Percentiles rank a stretch among this genome's conserved stretches.
Evolutionary conservation across 2,797 vertebrate genomes (phyloP).

Genomic region (Picus viridis): DNA sequence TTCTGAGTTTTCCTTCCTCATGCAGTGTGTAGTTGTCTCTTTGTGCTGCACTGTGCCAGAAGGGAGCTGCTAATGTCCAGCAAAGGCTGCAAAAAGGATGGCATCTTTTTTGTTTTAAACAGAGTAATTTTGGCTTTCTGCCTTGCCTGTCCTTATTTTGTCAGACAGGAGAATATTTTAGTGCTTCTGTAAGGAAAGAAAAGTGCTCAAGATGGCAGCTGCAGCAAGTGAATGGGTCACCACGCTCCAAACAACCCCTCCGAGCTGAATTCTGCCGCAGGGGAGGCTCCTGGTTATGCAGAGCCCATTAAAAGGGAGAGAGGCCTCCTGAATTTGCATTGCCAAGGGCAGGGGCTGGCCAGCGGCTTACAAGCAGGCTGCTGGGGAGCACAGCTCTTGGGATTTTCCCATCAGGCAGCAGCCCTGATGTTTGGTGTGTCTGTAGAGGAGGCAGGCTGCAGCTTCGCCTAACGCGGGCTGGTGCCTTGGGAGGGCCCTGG

Average conservation of each 20-base stretch:
- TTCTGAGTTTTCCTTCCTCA: background rate
- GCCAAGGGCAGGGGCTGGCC: background rate
- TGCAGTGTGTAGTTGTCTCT: background rate
- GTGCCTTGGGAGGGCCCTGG: background rate
- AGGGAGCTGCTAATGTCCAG: background rate
- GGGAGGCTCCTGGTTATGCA: background rate
- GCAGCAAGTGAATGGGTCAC: background rate
- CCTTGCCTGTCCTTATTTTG: background rate
- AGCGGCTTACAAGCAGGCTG: background rate
- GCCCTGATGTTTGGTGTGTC: background rate
- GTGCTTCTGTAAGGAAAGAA: background rate
- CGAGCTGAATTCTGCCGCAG: background rate
- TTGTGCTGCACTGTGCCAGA: background rate
- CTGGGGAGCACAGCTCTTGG: background rate
- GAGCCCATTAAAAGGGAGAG: background rate
- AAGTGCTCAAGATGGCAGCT: background rate
- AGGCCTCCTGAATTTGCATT: background rate
- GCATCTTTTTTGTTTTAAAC: background rate
- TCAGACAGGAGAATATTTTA: background rate
- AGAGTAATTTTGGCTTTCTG: background rate
- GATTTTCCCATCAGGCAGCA: conserved; percentile 9
- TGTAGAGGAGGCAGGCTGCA: background rate
- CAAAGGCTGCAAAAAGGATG: background rate
- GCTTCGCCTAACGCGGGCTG: background rate
- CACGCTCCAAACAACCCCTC: background rate